A percentile compares a stretch with the other conserved stretches of the same genome.
Evolutionary conservation across 2,113 vertebrate species (phyloP).

Genomic region (Muntiacus muntjak): DNA sequence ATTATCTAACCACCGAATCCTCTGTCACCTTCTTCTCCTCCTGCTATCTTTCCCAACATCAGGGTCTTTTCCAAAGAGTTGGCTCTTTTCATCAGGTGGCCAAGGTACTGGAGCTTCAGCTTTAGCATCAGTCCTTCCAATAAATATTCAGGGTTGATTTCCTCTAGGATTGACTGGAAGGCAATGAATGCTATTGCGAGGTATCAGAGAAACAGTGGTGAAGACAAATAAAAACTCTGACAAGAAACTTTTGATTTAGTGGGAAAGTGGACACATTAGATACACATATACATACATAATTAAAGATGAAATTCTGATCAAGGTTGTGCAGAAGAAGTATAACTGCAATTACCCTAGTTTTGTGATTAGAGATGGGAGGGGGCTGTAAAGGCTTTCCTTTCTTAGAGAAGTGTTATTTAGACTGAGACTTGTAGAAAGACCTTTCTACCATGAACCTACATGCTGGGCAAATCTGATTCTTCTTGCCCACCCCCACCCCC

Average conservation of each 20-base stretch:
- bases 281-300: not conserved
- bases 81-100: not conserved
- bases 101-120: not conserved
- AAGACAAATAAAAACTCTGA: not conserved
- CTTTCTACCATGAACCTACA: not conserved
- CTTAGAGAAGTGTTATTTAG: not conserved
- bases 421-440: not conserved
- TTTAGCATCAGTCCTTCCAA: not conserved
- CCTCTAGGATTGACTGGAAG: not conserved
- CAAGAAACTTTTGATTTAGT: not conserved
- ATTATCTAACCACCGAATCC: not conserved
- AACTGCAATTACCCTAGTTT: not conserved
- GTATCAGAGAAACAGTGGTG: not conserved
- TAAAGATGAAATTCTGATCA: conserved; percentile 3
- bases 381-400: not conserved
- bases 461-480: not conserved
- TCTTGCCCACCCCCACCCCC: not conserved
- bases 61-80: not conserved
- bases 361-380: not conserved
- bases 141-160: not conserved
- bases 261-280: not conserved
- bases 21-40: not conserved
- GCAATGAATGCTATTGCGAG: not conserved
- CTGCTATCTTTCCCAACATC: not conserved
- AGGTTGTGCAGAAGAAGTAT: not conserved